phyloP scores from a whole-genome alignment of 2,113 vertebrate species.

The Myodes glareolus region DNA sequence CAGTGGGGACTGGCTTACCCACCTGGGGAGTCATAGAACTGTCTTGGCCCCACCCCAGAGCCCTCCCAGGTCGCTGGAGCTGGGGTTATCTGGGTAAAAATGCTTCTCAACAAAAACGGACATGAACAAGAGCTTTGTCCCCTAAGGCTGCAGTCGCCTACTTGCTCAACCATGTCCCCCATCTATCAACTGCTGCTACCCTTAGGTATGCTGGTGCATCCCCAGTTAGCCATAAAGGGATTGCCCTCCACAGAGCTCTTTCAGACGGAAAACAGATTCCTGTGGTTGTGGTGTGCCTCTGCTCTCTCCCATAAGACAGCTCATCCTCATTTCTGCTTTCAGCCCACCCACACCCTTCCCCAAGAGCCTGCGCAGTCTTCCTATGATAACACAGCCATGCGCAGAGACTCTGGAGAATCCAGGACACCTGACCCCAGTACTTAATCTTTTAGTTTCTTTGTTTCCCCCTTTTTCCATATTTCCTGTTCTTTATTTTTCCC shows the following conservation, averaged over 20 bases:
- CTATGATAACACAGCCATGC: neutral
- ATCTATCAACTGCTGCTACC: neutral
- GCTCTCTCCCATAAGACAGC: neutral
- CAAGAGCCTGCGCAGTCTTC: neutral
- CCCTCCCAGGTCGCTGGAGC: neutral
- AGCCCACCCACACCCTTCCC: accelerated
- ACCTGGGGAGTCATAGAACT: neutral
- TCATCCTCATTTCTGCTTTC: neutral
- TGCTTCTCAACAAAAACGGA: neutral
- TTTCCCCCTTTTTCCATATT: neutral
- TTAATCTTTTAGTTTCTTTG: neutral
- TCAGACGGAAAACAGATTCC: neutral
- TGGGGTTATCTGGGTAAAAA: neutral
- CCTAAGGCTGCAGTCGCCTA: neutral
- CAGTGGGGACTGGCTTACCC: neutral
- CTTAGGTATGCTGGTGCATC: neutral
- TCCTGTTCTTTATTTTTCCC: neutral
- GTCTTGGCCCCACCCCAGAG: neutral
- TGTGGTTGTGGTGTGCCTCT: neutral
- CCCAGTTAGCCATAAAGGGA: neutral
- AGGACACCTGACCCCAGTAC: neutral
- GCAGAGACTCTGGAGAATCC: neutral
- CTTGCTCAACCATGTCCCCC: neutral
- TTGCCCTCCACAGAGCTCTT: neutral
- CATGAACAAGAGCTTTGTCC: neutral